These are phyloP conservation scores for Sinocyclocheilus maitianheensis DNA, from an alignment of 2,113 vertebrate genomes.

Conservation along the genomic window DNA sequence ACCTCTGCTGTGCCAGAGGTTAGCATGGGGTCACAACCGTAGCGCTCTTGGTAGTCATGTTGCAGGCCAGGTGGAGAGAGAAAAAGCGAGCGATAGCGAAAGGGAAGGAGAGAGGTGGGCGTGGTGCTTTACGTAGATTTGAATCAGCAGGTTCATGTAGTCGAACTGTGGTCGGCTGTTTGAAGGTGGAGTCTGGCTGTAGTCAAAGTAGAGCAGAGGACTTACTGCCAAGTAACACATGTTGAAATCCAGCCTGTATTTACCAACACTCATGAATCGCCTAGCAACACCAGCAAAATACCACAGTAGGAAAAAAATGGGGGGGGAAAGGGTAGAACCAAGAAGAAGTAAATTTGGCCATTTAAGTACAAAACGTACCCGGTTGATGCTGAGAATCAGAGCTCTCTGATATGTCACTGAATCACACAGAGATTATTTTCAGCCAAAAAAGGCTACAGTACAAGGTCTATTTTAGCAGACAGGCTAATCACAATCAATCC, in stretches of 20 bases:
- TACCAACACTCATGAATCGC: conserved; percentile 61
- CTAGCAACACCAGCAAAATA: conserved; percentile 64
- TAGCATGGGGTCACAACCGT: neutral
- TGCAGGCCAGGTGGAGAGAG: neutral
- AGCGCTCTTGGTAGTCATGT: neutral
- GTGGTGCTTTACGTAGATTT: neutral
- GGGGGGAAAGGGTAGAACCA: neutral
- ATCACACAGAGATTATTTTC: neutral
- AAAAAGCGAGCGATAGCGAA: neutral
- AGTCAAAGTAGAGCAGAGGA: conserved; percentile 10
- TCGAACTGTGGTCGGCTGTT: conserved; percentile 34
- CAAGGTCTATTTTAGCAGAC: conserved; percentile 4
- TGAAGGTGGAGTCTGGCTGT: conserved; percentile 40
- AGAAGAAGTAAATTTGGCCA: conserved; percentile 34
- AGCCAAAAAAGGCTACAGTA: conserved; percentile 16
- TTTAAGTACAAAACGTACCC: conserved; percentile 50
- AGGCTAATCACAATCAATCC: neutral
- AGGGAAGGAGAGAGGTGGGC: neutral
- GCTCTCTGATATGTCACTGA: neutral
- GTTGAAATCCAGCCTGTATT: conserved; percentile 58
- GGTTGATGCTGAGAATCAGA: neutral
- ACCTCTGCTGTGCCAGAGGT: neutral
- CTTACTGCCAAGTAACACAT: conserved; percentile 48
- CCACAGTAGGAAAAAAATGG: conserved; percentile 44
- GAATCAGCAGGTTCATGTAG: conserved; percentile 35